Evolutionary conservation across 2,888 invertebrate genomes (phyloP), one percentile per base, ranked within the genome.

Genomic region (Cantharis rustica): DNA sequence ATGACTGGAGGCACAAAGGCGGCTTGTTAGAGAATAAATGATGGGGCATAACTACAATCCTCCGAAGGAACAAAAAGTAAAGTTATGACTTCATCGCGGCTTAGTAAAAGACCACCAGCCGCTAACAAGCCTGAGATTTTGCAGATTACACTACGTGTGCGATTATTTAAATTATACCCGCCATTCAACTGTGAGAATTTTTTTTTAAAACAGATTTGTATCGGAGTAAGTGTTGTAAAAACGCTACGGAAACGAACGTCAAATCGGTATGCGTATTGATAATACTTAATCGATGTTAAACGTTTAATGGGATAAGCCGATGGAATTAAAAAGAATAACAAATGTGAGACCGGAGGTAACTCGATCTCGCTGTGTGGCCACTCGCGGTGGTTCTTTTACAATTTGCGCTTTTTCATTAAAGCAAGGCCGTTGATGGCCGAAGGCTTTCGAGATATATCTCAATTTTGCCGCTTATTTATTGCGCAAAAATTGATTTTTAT

Each of bases 391-490:
- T 81, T 83, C 82, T 82, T 81, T 82, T 79, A 80, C 80, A 78
- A 79, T 79, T 79, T 75, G 81, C 79, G 81, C 82, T 80, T 81
- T 82, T 82, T 82, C 80, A 81, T 82, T 82, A 81, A 80, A 79
- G 80, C 82, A 82, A 82, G 82, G 82, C 82, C 82, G 81, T 76
- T 79, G 79, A 80, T 83, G 75, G 82, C 83, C 81, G 80, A 82
- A 79, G 83, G 83, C 83, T 75, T 74, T 71, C 76, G 77, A 79
- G 79, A 77, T 79, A 80, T 79, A 77, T 79, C 80, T 80, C 76
- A 81, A 80, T 81, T 80, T 80, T 75, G 78, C 78, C 78, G 75
- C 75, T 80, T 63, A 77, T 79, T 82, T 79, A 79, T 80, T 79
- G 79, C 79, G 77, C 79, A 81, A 82, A 82, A 79, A 81, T 80